Conservation (phyloP, 2,113 vertebrate species). For the Paratilapia polleni region DNA sequence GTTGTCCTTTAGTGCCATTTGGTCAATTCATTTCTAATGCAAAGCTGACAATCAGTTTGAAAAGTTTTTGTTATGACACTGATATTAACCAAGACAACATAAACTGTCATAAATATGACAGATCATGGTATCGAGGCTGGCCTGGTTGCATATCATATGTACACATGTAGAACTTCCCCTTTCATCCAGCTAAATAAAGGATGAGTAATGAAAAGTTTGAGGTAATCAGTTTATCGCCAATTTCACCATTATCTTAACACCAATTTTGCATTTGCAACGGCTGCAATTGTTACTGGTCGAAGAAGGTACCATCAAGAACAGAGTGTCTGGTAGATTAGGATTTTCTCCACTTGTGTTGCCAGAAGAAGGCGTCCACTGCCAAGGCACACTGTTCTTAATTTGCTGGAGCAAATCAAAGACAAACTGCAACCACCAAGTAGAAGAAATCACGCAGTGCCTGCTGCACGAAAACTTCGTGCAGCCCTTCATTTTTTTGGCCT, state of each 20-base stretch:
- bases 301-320: no score
- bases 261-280: no score
- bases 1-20: background rate
- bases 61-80: no score
- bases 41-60: no score
- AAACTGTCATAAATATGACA: no score
- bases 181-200: no score
- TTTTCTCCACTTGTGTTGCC: background rate
- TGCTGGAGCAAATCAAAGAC: background rate
- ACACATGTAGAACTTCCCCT: no score
- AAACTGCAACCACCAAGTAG: background rate
- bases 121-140: no score
- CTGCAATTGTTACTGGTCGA: no score
- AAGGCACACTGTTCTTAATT: background rate
- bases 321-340: background rate
- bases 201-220: background rate
- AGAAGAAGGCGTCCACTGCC: background rate
- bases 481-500: background rate
- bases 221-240: background rate
- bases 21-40: no score
- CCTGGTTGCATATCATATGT: no score
- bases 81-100: no score
- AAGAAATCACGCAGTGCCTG: background rate
- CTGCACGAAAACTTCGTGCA: background rate
- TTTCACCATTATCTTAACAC: background rate